Percentiles rank a stretch among this genome's conserved stretches.
Conservation (phyloP, 2,888 invertebrate genomes). For the Drosophila robusta region DNA sequence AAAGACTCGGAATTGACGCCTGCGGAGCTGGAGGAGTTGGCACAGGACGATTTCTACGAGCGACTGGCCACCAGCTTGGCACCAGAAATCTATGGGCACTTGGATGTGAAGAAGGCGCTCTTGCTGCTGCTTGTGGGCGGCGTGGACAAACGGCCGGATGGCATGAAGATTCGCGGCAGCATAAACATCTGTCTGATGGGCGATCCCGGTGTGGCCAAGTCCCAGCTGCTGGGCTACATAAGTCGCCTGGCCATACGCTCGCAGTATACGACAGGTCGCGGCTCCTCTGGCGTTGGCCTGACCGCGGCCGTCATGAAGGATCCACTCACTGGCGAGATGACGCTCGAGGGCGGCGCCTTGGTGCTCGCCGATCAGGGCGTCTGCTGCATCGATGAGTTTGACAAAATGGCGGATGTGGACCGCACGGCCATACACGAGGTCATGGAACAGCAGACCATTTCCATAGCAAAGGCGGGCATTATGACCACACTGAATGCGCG, state of each 20-base stretch:
- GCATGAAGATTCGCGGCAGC: slow-evolving; percentile 98
- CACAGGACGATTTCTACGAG: slow-evolving; percentile 96
- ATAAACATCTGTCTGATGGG: slow-evolving; percentile 99
- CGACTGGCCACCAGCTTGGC: slow-evolving; percentile 96
- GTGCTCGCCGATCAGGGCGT: slow-evolving; percentile 98
- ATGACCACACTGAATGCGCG: slow-evolving; percentile 99
- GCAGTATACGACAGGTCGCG: slow-evolving; percentile 98
- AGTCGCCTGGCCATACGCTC: slow-evolving; percentile 96
- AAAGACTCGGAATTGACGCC: slow-evolving; percentile 90
- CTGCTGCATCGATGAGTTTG: slow-evolving; percentile 99
- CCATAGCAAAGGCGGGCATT: slow-evolving; percentile 99
- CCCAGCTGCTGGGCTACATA: slow-evolving; percentile 97
- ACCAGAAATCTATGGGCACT: slow-evolving; percentile 99
- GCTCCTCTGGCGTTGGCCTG: slow-evolving; percentile 99
- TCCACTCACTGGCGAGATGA: slow-evolving; percentile 98
- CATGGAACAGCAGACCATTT: slow-evolving; percentile 99
- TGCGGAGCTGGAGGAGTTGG: slow-evolving; percentile 92
- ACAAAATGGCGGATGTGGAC: slow-evolving; percentile 99
- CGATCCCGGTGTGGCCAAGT: slow-evolving; percentile 99
- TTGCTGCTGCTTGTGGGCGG: slow-evolving; percentile 96
- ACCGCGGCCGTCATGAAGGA: slow-evolving; percentile 99
- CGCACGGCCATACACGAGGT: slow-evolving; percentile 98
- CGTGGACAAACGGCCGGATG: slow-evolving; percentile 94
- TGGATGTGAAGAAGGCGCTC: slow-evolving; percentile 98
- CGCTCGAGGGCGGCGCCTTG: slow-evolving; percentile 97